A percentile compares a stretch with the other conserved stretches of the same genome.
Conservation (phyloP, 2,797 vertebrate genomes). For the Hyperoplus immaculatus region DNA sequence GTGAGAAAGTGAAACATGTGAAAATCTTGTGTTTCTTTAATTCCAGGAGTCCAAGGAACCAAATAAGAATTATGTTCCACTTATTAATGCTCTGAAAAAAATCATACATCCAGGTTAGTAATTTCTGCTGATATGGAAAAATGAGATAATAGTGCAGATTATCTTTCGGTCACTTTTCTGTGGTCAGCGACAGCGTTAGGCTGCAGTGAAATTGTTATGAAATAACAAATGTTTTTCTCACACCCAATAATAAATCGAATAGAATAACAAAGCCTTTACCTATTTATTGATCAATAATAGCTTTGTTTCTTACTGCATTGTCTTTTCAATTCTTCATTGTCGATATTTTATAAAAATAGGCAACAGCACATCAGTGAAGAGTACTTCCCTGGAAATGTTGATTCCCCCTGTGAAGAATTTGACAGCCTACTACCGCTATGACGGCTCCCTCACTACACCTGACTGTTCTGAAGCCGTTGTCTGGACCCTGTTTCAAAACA, state of each 20-base stretch:
- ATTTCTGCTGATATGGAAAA: not conserved
- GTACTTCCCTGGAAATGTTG: slow-evolving; percentile 76
- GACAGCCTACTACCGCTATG: slow-evolving; percentile 85
- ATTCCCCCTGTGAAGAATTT: slow-evolving; percentile 71
- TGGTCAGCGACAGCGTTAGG: not conserved
- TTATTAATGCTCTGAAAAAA: slow-evolving; percentile 66
- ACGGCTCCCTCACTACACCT: slow-evolving; percentile 90
- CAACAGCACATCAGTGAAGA: not conserved
- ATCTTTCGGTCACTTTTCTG: not conserved
- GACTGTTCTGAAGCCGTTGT: slow-evolving; percentile 82
- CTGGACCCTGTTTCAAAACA: slow-evolving; percentile 87
- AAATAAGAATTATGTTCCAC: slow-evolving; percentile 70
- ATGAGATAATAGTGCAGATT: not conserved
- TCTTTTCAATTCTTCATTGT: slow-evolving; percentile 2
- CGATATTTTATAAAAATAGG: slow-evolving; percentile 60
- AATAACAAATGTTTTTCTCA: slow-evolving; percentile 16
- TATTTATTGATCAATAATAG: not conserved
- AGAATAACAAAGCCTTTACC: slow-evolving; percentile 8
- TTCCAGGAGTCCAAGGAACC: slow-evolving; percentile 66
- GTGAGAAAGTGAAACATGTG: too few species aligned
- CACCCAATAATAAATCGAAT: not conserved
- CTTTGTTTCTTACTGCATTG: not conserved
- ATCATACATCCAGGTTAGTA: slow-evolving; percentile 66
- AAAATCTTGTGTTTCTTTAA: slow-evolving; percentile 5
- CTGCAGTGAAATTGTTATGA: slow-evolving; percentile 39